A percentile compares a stretch with the other conserved stretches of the same genome.
Evolutionary conservation across 2,797 vertebrate genomes (phyloP).

Genomic region (Merluccius polli): DNA sequence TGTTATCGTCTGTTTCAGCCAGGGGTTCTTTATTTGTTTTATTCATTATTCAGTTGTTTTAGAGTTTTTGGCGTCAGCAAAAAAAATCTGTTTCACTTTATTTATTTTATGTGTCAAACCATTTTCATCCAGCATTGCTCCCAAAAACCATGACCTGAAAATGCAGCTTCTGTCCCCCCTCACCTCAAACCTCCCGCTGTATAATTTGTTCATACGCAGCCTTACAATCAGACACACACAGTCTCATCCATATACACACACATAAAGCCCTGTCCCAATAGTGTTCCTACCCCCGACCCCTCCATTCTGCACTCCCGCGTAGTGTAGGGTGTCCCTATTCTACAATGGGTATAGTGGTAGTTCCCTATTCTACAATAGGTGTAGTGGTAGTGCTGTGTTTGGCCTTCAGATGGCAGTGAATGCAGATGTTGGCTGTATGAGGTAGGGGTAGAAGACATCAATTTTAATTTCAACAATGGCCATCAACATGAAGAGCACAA

Average conservation of each 20-base stretch:
- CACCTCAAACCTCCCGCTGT: constrained; percentile 29
- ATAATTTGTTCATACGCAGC: constrained; percentile 23
- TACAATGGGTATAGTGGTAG: no score
- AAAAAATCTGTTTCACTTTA: constrained; percentile 21
- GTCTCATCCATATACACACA: background rate
- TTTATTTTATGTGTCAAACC: constrained; percentile 29
- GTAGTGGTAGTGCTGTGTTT: no score
- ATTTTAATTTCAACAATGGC: no score
- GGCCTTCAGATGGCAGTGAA: no score
- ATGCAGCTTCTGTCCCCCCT: constrained; percentile 45
- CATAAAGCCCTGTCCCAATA: background rate
- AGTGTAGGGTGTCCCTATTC: no score
- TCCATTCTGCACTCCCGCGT: background rate
- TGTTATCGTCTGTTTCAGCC: constrained; percentile 31
- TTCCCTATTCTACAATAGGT: no score
- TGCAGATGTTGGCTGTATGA: no score
- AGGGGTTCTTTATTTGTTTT: constrained; percentile 38
- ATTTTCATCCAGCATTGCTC: constrained; percentile 61
- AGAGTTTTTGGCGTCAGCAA: constrained; percentile 24
- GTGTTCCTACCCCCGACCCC: background rate
- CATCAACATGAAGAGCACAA: no score
- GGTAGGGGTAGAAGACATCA: no score
- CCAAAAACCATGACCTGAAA: constrained; percentile 49
- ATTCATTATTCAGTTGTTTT: constrained; percentile 13
- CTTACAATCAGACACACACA: background rate